phyloP scores from a whole-genome alignment of 2,888 invertebrate genomes.

The Drosophila atroscutellata region DNA sequence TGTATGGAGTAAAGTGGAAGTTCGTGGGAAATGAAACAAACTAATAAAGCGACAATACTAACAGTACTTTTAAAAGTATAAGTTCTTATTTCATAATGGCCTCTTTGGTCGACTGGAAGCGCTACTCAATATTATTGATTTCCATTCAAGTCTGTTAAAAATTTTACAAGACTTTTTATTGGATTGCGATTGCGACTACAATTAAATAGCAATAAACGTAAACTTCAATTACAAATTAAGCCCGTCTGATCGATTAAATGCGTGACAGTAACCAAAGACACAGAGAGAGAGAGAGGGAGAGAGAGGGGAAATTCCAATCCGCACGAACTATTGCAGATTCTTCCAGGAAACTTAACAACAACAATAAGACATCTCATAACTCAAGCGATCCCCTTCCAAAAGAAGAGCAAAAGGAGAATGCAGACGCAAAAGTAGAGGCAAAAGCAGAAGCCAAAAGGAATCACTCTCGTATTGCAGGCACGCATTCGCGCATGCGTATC shows the following conservation, averaged over 20 bases:
- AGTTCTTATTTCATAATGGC: no score
- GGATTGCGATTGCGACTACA: slow-evolving; percentile 32
- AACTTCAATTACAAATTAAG: slow-evolving; percentile 64
- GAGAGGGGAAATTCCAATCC: background rate
- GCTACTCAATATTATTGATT: slow-evolving; percentile 15
- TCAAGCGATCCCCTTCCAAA: slow-evolving; percentile 3
- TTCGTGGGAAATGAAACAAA: background rate
- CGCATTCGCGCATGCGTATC: slow-evolving; percentile 80
- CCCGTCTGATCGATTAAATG: slow-evolving; percentile 55
- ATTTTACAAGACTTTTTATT: slow-evolving; percentile 29
- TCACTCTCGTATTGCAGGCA: slow-evolving; percentile 57
- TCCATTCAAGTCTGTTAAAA: slow-evolving; percentile 16
- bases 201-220: slow-evolving; percentile 72
- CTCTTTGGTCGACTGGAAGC: background rate
- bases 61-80: background rate
- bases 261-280: slow-evolving; percentile 43
- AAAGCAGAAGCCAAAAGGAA: slow-evolving; percentile 11
- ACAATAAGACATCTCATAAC: slow-evolving; percentile 7
- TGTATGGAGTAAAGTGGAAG: background rate
- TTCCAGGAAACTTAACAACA: slow-evolving; percentile 35
- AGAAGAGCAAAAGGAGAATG: slow-evolving; percentile 7
- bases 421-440: slow-evolving; percentile 1
- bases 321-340: slow-evolving; percentile 28
- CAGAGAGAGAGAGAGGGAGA: background rate
- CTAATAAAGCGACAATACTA: background rate